Evolutionary conservation across 2,888 invertebrate species (phyloP), one percentile per base, ranked within the genome.

Genomic region (Noctua janthina): DNA sequence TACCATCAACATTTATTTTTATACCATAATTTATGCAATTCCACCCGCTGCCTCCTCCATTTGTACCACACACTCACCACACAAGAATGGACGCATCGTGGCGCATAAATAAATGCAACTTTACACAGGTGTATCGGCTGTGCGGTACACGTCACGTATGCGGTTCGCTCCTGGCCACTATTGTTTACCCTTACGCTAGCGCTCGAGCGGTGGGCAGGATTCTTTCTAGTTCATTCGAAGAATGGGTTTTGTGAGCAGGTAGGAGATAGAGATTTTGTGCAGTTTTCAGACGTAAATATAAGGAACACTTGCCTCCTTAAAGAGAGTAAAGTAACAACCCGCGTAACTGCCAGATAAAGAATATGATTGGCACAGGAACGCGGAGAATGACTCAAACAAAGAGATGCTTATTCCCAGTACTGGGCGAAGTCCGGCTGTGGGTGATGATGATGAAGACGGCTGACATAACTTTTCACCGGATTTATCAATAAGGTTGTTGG

Each of bases 121-220:
- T 92, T 91, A 93, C 92, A 93, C 95, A 94, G 94, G 95, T 94
- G 94, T 92, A 94, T 92, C 91, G 92, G 91, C 93, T 91, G 92
- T 88, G 82, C 66, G 85, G 91, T 88, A 92, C 91, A 92, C 91
- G 88, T 91, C 91, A 91, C 91, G 90, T 91, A 87, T 83, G 77
- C 86, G 85, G 88, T 74, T 81, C 79, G 74, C 72, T 81, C 73
- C 76, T 81, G 83, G 68, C 84, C 75, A 64, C 77, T 70, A 71
- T 85, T 85, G 77, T 88, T 78, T 76, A 76, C 75, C 46, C 64
- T 85, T 62, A 77, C n/a, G 82, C 86, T 81, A 66, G 70, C 51
- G 35, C 6, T 0, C 35, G 54, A 71, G 67, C 46, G 67, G 13
- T 23, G 29, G 56, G 43, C 69, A 77, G 66, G 29, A 67, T 6